Percentiles rank a stretch among this genome's conserved stretches.
Evolutionary conservation across 2,797 vertebrate genomes (phyloP).

Genomic region (Enteromius anoplus): DNA sequence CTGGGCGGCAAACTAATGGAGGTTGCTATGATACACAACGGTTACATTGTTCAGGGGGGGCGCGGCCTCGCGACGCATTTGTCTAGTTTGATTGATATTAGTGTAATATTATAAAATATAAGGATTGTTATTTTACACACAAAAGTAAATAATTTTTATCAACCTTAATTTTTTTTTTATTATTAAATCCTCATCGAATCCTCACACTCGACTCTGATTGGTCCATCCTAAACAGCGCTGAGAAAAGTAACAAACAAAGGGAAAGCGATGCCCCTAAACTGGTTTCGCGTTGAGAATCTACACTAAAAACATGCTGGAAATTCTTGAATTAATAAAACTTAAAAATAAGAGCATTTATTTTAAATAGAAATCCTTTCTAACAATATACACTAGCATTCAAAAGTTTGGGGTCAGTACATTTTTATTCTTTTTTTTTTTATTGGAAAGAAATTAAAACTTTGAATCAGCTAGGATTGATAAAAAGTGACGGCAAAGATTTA

Average conservation of each 20-base stretch:
- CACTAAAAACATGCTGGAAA: background rate
- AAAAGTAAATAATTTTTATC: too few relatives aligned
- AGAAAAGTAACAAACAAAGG: background rate
- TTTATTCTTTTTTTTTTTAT: too few relatives aligned
- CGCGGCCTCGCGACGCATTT: background rate
- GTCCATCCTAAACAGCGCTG: background rate
- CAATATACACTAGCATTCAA: too few relatives aligned
- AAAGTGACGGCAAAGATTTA: too few relatives aligned
- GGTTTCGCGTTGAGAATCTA: background rate
- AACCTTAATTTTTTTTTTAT: background rate
- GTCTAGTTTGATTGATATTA: background rate
- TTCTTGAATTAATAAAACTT: too few relatives aligned
- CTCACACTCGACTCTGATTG: background rate
- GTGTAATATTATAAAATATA: background rate
- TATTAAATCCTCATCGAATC: background rate
- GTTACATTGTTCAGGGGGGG: background rate
- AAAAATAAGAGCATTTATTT: too few relatives aligned
- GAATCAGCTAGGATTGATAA: too few relatives aligned
- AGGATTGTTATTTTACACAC: background rate
- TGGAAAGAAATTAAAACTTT: too few relatives aligned
- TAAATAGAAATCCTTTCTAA: too few relatives aligned
- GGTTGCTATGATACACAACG: conserved; percentile 7
- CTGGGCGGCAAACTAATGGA: background rate
- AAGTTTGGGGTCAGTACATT: too few relatives aligned
- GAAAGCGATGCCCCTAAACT: background rate